Evolutionary conservation across 2,113 vertebrate genomes (phyloP).

Genomic region (Thomomys bottae): DNA sequence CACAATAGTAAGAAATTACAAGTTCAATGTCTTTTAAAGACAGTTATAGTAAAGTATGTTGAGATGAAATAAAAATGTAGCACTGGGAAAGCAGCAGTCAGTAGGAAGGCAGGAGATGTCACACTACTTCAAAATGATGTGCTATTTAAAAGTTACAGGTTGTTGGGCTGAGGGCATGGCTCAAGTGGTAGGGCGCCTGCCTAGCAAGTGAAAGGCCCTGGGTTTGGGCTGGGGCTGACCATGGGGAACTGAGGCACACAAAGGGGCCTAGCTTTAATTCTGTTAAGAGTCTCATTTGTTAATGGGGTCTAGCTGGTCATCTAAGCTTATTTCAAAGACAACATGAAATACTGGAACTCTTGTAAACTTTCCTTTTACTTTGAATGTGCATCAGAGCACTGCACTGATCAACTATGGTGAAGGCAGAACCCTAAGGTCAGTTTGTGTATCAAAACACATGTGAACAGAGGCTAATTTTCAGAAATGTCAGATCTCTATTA

Average conservation of each 20-base stretch:
- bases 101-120: not conserved
- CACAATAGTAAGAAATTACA: conserved; percentile 40
- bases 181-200: no score
- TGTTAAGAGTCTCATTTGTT: not conserved
- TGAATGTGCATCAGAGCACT: not conserved
- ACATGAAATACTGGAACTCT: not conserved
- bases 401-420: not conserved
- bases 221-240: not conserved
- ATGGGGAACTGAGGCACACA: not conserved
- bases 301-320: not conserved
- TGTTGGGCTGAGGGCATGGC: no score
- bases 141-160: not conserved
- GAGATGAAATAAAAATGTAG: conserved; percentile 17
- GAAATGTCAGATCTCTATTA: not conserved
- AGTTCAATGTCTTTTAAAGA: conserved; percentile 45
- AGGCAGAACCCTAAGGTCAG: not conserved
- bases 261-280: not conserved
- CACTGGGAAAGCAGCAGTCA: no score
- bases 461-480: not conserved
- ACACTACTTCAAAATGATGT: no score
- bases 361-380: not conserved
- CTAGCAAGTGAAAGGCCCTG: no score
- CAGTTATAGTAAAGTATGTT: conserved; percentile 26
- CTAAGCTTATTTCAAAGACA: not conserved
- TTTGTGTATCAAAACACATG: no score